These are phyloP conservation scores for Cyphomyrus discorhynchus DNA, from an alignment of 2,113 vertebrate species.

Conservation along the genomic window DNA sequence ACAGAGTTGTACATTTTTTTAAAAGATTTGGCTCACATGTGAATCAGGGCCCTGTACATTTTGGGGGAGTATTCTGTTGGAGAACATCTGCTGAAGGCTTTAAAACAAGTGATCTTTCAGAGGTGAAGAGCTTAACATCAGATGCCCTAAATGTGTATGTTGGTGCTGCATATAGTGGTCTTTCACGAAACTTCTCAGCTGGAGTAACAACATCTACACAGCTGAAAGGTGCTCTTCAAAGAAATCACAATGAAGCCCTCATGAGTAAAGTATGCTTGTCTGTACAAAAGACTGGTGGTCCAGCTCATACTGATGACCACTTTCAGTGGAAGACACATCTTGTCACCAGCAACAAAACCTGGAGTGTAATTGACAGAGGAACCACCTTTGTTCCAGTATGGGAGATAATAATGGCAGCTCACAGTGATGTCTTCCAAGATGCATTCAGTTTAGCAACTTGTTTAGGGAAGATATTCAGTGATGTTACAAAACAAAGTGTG, in stretches of 20 bases:
- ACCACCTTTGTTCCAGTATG: conserved; percentile 48
- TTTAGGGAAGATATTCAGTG: conserved; percentile 29
- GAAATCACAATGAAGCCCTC: not conserved
- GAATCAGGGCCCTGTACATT: not conserved
- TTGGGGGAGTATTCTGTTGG: conserved; percentile 26
- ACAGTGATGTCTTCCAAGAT: conserved; percentile 42
- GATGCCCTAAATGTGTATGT: conserved; percentile 17
- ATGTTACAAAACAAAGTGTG: rapidly evolving
- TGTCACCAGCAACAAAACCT: conserved; percentile 39
- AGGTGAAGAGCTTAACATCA: conserved; percentile 18
- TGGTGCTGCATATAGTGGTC: conserved; percentile 13
- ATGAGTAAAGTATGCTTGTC: conserved; percentile 27
- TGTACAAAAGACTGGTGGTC: conserved; percentile 42
- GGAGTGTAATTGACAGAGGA: conserved; percentile 50
- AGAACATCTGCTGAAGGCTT: conserved; percentile 16
- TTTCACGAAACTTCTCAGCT: not conserved
- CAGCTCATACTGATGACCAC: conserved; percentile 29
- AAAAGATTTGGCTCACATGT: conserved; percentile 25
- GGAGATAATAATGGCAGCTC: conserved; percentile 46
- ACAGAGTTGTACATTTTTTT: not conserved
- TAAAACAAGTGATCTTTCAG: conserved; percentile 5
- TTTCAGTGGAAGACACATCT: conserved; percentile 47
- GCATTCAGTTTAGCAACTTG: not conserved
- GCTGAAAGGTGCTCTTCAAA: not conserved
- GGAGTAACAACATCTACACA: rapidly evolving